phyloP scores from a whole-genome alignment of 2,888 invertebrate species.

The Criorhina ranunculi region DNA sequence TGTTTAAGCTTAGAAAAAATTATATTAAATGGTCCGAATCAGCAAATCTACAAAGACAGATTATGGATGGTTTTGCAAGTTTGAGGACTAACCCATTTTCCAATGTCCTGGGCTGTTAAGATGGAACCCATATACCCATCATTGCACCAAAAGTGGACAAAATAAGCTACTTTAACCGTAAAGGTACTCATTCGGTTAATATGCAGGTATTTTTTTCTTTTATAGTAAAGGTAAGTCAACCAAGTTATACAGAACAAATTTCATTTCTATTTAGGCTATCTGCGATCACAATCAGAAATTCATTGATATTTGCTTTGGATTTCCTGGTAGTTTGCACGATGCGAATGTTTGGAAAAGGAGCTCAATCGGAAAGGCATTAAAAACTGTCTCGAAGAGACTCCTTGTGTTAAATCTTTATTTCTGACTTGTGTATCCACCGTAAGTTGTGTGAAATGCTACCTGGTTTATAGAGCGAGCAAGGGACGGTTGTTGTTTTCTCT shows the following conservation, averaged over 20 bases:
- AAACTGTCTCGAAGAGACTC: too few species aligned
- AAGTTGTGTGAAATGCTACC: too few species aligned
- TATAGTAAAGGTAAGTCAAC: too few species aligned
- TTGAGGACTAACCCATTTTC: constrained; percentile 9
- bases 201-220: neutral
- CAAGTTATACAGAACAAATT: too few species aligned
- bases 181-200: neutral
- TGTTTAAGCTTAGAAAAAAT: neutral
- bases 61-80: constrained; percentile 16
- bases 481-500: too few species aligned
- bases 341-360: constrained; percentile 1
- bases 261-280: constrained; percentile 6
- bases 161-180: constrained; percentile 2
- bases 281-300: constrained; percentile 11
- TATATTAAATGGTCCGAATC: constrained; percentile 3
- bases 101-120: neutral
- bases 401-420: too few species aligned
- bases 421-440: too few species aligned
- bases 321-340: constrained; percentile 17
- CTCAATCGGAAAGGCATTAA: too few species aligned
- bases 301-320: constrained; percentile 6
- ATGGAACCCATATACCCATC: constrained; percentile 5
- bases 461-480: too few species aligned
- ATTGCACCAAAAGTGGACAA: neutral
- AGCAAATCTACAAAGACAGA: constrained; percentile 3